Conservation (phyloP, 2,797 vertebrate genomes). For the Margarornis squamiger region DNA sequence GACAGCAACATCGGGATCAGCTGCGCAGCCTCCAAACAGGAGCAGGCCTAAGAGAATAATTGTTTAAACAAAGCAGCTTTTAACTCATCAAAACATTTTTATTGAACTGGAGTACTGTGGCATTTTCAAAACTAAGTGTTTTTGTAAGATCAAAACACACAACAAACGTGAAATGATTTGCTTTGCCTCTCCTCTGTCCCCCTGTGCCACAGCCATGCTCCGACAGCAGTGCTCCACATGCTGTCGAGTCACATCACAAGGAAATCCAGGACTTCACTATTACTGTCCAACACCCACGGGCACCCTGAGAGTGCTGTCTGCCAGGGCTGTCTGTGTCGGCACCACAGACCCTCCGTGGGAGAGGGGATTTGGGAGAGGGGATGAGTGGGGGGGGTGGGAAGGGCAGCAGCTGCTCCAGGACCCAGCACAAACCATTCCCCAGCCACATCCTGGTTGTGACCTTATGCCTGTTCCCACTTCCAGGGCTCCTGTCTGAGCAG, state of each 20-base stretch:
- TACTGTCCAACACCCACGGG: background rate
- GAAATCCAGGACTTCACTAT: background rate
- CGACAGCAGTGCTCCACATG: fast-evolving
- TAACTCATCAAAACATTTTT: background rate
- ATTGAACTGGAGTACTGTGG: background rate
- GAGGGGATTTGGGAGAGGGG: background rate
- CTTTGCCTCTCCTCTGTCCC: background rate
- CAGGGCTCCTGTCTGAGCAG: background rate
- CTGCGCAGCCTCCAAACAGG: background rate
- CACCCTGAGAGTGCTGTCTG: background rate
- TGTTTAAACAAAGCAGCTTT: background rate
- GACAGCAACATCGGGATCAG: background rate
- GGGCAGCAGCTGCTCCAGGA: background rate
- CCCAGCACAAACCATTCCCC: background rate
- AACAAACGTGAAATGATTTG: background rate
- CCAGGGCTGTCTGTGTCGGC: background rate
- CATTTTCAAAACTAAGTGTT: background rate
- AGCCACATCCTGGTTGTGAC: too few species aligned
- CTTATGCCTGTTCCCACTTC: fast-evolving
- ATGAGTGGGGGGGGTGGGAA: fast-evolving
- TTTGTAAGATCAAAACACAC: background rate
- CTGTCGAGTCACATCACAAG: fast-evolving
- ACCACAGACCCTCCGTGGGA: background rate
- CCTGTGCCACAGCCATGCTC: background rate
- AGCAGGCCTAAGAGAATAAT: background rate